These are phyloP conservation scores for Pterophyllum scalare DNA, from an alignment of 2,113 vertebrate genomes.

Conservation along the genomic window DNA sequence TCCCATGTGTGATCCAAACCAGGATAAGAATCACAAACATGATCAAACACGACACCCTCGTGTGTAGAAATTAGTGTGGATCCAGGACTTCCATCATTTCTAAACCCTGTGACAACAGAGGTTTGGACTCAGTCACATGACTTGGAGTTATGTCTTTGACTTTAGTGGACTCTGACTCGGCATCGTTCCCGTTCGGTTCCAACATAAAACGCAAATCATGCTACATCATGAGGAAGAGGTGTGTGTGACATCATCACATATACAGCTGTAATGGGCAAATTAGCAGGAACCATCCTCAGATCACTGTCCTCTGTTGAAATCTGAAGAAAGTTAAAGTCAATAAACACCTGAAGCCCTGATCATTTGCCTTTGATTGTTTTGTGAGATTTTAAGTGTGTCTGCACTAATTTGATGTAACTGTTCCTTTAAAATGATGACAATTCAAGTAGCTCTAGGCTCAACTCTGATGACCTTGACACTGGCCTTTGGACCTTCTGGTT, in stretches of 20 bases:
- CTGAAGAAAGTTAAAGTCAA: not conserved
- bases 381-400: not conserved
- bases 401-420: too few relatives aligned
- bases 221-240: not conserved
- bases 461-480: not conserved
- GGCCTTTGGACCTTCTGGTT: not conserved
- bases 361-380: not conserved
- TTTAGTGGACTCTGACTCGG: not conserved
- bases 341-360: not conserved
- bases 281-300: not conserved
- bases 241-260: not conserved
- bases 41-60: not conserved
- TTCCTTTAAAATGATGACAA: not conserved
- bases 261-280: not conserved
- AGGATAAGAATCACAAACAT: not conserved
- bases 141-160: not conserved
- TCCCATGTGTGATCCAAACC: not conserved
- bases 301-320: not conserved
- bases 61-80: not conserved
- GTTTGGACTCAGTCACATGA: not conserved
- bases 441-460: not conserved
- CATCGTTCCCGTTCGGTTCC: not conserved
- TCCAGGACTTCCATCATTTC: not conserved
- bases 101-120: not conserved
- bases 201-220: not conserved